phyloP scores from a whole-genome alignment of 2,888 invertebrate species.

The Byasa hedistus region DNA sequence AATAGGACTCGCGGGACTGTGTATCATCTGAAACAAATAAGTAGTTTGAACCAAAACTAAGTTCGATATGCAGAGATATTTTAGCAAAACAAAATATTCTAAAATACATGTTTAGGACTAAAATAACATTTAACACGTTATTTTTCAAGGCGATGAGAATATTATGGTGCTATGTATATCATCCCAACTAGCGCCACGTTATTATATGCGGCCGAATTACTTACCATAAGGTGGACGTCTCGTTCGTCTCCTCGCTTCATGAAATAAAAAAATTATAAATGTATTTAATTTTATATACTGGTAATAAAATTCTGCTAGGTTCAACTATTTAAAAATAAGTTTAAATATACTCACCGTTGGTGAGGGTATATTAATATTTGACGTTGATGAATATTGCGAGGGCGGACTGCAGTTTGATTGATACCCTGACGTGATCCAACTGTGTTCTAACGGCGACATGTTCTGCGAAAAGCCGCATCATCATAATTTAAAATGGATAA shows the following conservation, averaged over 20 bases:
- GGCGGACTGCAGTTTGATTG: constrained; percentile 79
- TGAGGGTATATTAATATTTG: constrained; percentile 80
- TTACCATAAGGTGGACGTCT: too few relatives aligned
- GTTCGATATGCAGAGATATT: not conserved
- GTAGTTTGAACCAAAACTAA: constrained; percentile 23
- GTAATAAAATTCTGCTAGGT: too few relatives aligned
- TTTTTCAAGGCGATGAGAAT: too few relatives aligned
- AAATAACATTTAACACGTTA: too few relatives aligned
- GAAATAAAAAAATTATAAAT: too few relatives aligned
- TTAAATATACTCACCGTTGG: constrained; percentile 76
- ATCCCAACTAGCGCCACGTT: too few relatives aligned
- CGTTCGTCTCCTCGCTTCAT: too few relatives aligned
- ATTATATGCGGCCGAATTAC: too few relatives aligned
- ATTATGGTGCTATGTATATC: too few relatives aligned
- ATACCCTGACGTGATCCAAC: constrained; percentile 80
- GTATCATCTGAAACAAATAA: constrained; percentile 60
- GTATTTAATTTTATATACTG: too few relatives aligned
- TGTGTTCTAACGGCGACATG: constrained; percentile 81
- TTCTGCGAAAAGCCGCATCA: constrained; percentile 61
- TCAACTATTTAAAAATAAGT: not conserved
- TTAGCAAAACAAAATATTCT: not conserved
- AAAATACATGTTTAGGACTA: too few relatives aligned
- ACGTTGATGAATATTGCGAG: constrained; percentile 75
- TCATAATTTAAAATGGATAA: too few relatives aligned
- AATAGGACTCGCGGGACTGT: constrained; percentile 78